A percentile compares a stretch with the other conserved stretches of the same genome.
These are phyloP conservation scores for Polypterus bichir DNA, from an alignment of 2,113 vertebrate species.

Conservation along the genomic window DNA sequence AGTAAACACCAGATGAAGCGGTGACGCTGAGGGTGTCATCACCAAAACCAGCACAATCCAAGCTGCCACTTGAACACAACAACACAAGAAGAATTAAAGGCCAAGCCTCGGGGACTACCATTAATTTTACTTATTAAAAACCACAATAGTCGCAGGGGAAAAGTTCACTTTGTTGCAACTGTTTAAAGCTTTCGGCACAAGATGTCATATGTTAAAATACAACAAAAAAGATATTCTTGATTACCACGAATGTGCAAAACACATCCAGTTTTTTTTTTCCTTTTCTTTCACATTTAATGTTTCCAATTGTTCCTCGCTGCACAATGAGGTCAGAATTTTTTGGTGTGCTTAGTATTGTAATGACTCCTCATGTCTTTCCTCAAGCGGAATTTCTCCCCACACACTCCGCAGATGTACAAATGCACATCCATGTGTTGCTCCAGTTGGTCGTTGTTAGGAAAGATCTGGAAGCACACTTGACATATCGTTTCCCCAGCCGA, in stretches of 20 bases:
- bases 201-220: too few species aligned
- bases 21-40: too few species aligned
- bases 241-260: conserved; percentile 29
- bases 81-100: too few species aligned
- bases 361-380: conserved; percentile 97
- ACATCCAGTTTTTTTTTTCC: conserved; percentile 32
- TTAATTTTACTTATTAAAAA: too few species aligned
- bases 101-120: too few species aligned
- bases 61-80: too few species aligned
- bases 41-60: too few species aligned
- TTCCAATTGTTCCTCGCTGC: conserved; percentile 10
- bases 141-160: too few species aligned
- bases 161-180: too few species aligned
- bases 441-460: conserved; percentile 80
- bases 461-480: conserved; percentile 98
- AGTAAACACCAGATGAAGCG: too few species aligned
- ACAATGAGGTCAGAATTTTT: conserved; percentile 47
- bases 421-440: conserved; percentile 97
- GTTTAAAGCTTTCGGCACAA: too few species aligned
- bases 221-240: too few species aligned
- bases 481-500: conserved; percentile 92
- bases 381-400: conserved; percentile 94
- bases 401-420: conserved; percentile 92
- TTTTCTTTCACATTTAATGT: conserved; percentile 49
- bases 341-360: conserved; percentile 94